Evolutionary conservation across 1,140 invertebrate species (phyloP), one percentile per base, ranked within the genome.

Genomic region (Nymphalis io): DNA sequence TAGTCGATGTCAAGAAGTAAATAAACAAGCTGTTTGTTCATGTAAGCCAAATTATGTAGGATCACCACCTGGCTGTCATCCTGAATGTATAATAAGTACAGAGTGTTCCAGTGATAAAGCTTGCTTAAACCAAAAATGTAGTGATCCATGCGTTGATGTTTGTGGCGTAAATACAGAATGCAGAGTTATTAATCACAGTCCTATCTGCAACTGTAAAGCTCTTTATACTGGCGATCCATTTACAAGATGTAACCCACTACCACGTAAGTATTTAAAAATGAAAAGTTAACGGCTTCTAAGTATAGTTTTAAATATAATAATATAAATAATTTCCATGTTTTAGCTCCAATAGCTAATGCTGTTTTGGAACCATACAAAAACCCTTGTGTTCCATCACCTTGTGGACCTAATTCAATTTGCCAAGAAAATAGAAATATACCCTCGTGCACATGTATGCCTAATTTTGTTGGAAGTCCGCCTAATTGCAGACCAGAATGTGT

Each of bases 161-260:
- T 96, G 95, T 88, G 95, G 95, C 18, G 79, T 92, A 21, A 93
- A 94, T 79, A 92, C 95, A 1, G 91, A 93, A 59, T 96, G 95
- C 76, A 87, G 90, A 74, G 94, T 95, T 40, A 92, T 94, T 20
- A 95, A 95, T 84, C 95, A 96, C 80, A 94, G 93, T 78, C 94
- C 96, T 3, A 94, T 95, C 27, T 96, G 96, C 76, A 93, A 93
- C 61, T 97, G 96, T 84, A 90, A 92, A 39, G 75, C 91, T 57
- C 94, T 94, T 46, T 94, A 93, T 74, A 95, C 94, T 51, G 96
- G 96, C 60, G 95, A 97, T 93, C 95, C 96, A n/a, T 96, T 96
- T 74, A 88, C 92, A 46, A 92, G 93, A 87, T 95, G 94, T 76
- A 88, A 91, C 60, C 93, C 92, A 57, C 85, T 92, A 67, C 92